Base-by-base conservation (phyloP, 2,888 invertebrate genomes). In the Petrolisthes cinctipes region DNA sequence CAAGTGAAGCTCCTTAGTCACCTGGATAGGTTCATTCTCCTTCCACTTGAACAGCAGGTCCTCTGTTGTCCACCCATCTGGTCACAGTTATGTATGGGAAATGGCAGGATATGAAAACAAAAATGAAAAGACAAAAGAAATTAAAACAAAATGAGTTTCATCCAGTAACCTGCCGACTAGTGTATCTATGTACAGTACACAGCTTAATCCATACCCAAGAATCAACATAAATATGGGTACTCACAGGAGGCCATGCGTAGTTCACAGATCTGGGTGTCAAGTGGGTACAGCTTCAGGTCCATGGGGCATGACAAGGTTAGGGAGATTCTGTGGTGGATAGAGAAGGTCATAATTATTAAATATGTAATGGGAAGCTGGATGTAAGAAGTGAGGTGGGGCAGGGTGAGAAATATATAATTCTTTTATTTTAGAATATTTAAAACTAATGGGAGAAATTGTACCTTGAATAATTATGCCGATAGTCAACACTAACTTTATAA, bases 11-110 rank as follows among this genome's bases (percentile, higher is more conserved):
- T 97, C 97, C 81, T 88, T 85, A 91, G 97, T 97, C 91, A 98
- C 97, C 94, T 98, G 98, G 86, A 98, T 98, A 2, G 98, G 98
- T 93, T 98, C 97, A 54, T 96, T 96, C 93, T 97, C 97, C 93
- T 98, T 98, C 98, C 98, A 99, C 91, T 97, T 94, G 94, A 99
- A 99, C 56, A 92, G 91, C 92, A 99, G 95, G 94, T 99, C 98
- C 91, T 97, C 96, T 79, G 98, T 98, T 78, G 99, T 98, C 96
- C 98, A 99, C 90, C 99, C 99, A 93, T 99, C 99, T 98, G 93
- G 37, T 37, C 37, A 37, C 37, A 37, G 37, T 37, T 1, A 37
- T 37, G 37, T 37, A 37, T 37, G 37, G 37, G 37, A 37, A 37
- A 37, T 37, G 37, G 37, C 37, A 37, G 61, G 61, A 11, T 61